Evolutionary conservation across 2,113 vertebrate genomes (phyloP).

Genomic region (Dipodomys stephensi): DNA sequence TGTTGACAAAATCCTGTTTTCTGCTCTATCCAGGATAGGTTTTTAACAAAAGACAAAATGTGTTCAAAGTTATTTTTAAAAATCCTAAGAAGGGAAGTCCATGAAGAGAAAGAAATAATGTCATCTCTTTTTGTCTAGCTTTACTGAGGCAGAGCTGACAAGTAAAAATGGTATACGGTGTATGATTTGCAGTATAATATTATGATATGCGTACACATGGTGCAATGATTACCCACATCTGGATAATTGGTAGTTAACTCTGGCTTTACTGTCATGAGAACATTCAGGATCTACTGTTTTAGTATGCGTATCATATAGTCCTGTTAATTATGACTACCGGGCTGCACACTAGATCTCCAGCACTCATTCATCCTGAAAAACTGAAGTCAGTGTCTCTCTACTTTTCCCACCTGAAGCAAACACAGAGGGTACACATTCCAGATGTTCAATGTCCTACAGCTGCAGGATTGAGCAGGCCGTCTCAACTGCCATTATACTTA

Average conservation of each 20-base stretch:
- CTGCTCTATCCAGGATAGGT: background rate
- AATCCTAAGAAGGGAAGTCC: background rate
- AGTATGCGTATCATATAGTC: background rate
- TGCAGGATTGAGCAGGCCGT: background rate
- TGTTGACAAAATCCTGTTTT: conserved; percentile 24
- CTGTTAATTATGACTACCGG: background rate
- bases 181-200: background rate
- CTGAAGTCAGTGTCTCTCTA: background rate
- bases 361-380: background rate
- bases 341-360: background rate
- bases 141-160: background rate
- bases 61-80: background rate
- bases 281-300: background rate
- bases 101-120: background rate
- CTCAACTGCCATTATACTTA: background rate
- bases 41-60: background rate
- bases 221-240: background rate
- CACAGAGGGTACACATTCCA: background rate
- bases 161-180: background rate
- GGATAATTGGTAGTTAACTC: background rate
- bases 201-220: background rate
- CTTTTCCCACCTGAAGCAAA: background rate
- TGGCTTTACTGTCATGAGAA: background rate
- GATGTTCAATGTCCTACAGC: background rate
- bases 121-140: background rate